A percentile compares a stretch with the other conserved stretches of the same genome.
These are phyloP conservation scores for Neosalanx taihuensis DNA, from an alignment of 2,797 vertebrate genomes.

Conservation along the genomic window DNA sequence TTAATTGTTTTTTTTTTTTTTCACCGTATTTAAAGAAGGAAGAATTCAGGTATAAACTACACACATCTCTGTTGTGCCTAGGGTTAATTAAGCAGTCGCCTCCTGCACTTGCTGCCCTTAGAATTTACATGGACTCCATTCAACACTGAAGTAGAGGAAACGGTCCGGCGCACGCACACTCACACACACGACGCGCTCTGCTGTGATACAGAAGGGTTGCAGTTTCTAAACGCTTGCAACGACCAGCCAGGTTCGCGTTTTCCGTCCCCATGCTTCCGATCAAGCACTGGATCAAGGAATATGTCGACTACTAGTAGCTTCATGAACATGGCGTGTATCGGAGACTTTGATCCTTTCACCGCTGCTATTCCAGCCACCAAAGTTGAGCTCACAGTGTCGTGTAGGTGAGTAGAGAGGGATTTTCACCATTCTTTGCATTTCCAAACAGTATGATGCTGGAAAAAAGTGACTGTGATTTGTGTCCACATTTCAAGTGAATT, in stretches of 20 bases:
- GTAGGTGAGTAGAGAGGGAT: conserved; percentile 79
- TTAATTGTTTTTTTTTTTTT: too few species aligned
- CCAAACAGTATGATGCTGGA: not conserved
- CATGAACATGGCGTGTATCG: conserved; percentile 82
- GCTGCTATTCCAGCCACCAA: conserved; percentile 93
- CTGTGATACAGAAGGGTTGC: not conserved
- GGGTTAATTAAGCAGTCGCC: not conserved
- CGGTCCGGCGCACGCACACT: not conserved
- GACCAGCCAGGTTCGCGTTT: not conserved
- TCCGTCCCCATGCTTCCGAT: conserved; percentile 48
- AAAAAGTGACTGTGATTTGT: too few species aligned
- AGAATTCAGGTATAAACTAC: too few species aligned
- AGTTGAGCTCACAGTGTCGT: conserved; percentile 94
- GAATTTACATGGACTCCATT: not conserved
- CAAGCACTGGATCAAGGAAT: conserved; percentile 44
- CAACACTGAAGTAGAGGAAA: not conserved
- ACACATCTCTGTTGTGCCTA: too few species aligned
- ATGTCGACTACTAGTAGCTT: conserved; percentile 59
- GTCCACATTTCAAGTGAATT: too few species aligned
- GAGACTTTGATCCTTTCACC: conserved; percentile 87
- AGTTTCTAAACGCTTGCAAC: not conserved
- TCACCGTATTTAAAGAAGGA: too few species aligned
- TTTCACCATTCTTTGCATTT: not conserved
- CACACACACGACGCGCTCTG: not conserved
- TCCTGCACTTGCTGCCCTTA: not conserved